phyloP scores from a whole-genome alignment of 2,888 invertebrate species.

The Incurvaria masculella region DNA sequence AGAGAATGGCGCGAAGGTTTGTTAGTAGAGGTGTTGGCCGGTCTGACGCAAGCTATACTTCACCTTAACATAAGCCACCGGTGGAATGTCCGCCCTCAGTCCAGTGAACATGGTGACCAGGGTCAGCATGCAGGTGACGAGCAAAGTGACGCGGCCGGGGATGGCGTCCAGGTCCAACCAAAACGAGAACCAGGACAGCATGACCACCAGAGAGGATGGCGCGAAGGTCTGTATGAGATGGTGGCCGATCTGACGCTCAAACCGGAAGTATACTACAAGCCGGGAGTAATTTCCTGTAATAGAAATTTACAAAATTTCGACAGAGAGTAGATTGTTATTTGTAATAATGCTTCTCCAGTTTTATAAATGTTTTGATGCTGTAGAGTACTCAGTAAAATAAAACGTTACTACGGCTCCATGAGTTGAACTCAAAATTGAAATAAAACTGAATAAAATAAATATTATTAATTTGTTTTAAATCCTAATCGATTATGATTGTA shows the following conservation, averaged over 20 bases:
- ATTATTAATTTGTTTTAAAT: constrained; percentile 7
- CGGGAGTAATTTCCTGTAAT: constrained; percentile 73
- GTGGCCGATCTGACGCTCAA: constrained; percentile 81
- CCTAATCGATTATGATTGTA: background rate
- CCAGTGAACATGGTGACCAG: constrained; percentile 86
- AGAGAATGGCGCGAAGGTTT: constrained; percentile 81
- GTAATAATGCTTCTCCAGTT: no score
- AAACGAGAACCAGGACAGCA: constrained; percentile 85
- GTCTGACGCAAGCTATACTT: constrained; percentile 77
- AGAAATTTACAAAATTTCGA: background rate
- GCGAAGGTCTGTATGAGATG: constrained; percentile 84
- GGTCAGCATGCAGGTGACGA: constrained; percentile 82
- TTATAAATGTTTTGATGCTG: no score
- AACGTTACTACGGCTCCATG: no score
- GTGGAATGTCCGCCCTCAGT: constrained; percentile 76
- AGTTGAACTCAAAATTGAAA: background rate
- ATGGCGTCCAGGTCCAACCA: constrained; percentile 83
- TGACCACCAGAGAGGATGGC: constrained; percentile 77
- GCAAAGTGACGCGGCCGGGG: constrained; percentile 74
- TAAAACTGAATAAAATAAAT: constrained; percentile 2
- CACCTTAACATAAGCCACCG: constrained; percentile 85
- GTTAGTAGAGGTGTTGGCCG: constrained; percentile 80
- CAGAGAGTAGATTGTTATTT: no score
- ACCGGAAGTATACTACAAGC: constrained; percentile 72
- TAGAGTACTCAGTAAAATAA: no score